Percentiles rank a stretch among this genome's conserved stretches.
phyloP scores from a whole-genome alignment of 1,140 invertebrate species.

The Chelonus insularis region DNA sequence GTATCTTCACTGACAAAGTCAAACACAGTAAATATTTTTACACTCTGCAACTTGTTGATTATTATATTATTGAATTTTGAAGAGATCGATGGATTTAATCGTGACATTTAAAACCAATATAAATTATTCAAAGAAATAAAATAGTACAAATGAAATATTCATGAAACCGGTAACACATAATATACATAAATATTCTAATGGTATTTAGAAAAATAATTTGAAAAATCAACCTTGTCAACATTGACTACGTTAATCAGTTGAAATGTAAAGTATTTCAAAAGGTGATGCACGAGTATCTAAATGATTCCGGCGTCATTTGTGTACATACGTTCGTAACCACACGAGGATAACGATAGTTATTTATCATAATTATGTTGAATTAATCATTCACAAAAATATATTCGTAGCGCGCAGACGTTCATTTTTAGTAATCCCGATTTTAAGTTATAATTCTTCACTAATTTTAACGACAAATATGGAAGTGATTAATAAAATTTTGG shows the following conservation, averaged over 20 bases:
- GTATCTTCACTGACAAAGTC: conserved; percentile 65
- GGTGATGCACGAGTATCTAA: conserved; percentile 37
- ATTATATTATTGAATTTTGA: conserved; percentile 53
- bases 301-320: conserved; percentile 40
- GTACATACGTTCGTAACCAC: background rate
- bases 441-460: no score
- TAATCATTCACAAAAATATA: background rate
- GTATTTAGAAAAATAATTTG: background rate
- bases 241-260: conserved; percentile 35
- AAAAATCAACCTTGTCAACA: conserved; percentile 24
- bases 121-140: background rate
- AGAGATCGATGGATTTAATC: conserved; percentile 52
- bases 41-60: conserved; percentile 58
- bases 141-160: conserved; percentile 1
- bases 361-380: background rate
- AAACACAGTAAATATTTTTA: conserved; percentile 62
- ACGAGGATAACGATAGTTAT: background rate
- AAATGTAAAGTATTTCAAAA: conserved; percentile 25
- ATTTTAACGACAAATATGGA: no score
- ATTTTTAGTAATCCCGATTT: no score
- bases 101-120: no score
- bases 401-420: background rate
- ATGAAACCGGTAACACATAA: background rate
- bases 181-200: background rate
- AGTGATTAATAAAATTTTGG: no score